A percentile compares a stretch with the other conserved stretches of the same genome.
Evolutionary conservation across 1,140 invertebrate species (phyloP).

Genomic region (Bombus superbus): DNA sequence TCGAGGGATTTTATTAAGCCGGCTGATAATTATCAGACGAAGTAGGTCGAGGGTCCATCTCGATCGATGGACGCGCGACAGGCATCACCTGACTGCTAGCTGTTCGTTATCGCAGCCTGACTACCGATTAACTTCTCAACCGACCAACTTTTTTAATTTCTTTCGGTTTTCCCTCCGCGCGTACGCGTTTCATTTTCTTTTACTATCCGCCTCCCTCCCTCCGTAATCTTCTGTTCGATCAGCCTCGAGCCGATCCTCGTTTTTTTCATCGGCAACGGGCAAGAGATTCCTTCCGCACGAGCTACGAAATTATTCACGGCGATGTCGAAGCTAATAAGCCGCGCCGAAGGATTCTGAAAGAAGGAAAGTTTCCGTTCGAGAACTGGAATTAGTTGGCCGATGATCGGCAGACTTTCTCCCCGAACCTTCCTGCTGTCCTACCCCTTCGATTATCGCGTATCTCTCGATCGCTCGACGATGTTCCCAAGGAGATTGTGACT

Average conservation of each 20-base stretch:
- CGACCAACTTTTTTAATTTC: conserved; percentile 62
- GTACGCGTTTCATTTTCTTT: neutral
- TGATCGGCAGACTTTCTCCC: neutral
- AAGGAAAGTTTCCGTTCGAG: neutral
- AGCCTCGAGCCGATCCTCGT: neutral
- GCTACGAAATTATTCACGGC: conserved; percentile 34
- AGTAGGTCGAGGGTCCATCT: conserved; percentile 61
- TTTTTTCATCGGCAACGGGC: neutral
- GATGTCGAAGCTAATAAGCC: conserved; percentile 23
- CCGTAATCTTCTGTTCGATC: neutral
- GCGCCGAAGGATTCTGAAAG: neutral
- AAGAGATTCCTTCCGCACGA: conserved; percentile 5
- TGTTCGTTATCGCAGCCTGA: conserved; percentile 57
- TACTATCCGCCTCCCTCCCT: no score
- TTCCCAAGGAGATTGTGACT: neutral
- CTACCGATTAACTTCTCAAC: conserved; percentile 66
- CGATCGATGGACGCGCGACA: conserved; percentile 43
- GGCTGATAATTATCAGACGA: conserved; percentile 60
- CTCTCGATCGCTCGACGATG: neutral
- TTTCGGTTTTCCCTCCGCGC: conserved; percentile 30
- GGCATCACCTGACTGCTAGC: conserved; percentile 48
- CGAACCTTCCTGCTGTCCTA: no score
- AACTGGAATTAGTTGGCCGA: neutral
- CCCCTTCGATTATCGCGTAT: neutral
- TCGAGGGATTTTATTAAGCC: conserved; percentile 64